Percentiles rank a stretch among this genome's conserved stretches.
These are phyloP conservation scores for Molorchus minor DNA, from an alignment of 2,888 invertebrate genomes.

Conservation along the genomic window DNA sequence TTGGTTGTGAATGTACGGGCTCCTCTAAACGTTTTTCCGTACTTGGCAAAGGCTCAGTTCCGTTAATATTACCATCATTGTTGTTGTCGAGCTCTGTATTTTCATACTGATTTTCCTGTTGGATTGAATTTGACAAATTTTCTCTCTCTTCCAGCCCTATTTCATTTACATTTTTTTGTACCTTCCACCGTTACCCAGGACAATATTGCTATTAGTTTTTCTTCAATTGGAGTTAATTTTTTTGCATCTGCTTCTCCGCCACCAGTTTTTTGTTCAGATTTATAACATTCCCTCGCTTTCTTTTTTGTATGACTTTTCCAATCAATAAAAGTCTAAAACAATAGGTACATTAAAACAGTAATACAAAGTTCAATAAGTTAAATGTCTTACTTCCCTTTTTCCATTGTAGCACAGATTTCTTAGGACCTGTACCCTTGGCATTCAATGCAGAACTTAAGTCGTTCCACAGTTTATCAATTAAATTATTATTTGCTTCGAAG, in stretches of 20 bases:
- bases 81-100: too few relatives aligned
- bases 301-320: constrained; percentile 9
- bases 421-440: not conserved
- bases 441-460: not conserved
- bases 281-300: constrained; percentile 6
- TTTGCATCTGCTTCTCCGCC: not conserved
- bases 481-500: not conserved
- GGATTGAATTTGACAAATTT: too few relatives aligned
- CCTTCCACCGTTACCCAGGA: constrained; percentile 3
- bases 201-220: not conserved
- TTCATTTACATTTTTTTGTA: not conserved
- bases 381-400: not conserved
- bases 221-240: not conserved
- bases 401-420: not conserved
- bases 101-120: too few relatives aligned
- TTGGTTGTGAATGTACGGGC: too few relatives aligned
- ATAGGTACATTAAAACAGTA: not conserved
- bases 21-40: too few relatives aligned
- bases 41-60: too few relatives aligned
- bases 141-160: constrained; percentile 1
- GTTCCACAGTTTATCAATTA: not conserved
- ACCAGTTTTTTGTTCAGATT: constrained; percentile 1
- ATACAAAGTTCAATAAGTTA: not conserved
- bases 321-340: constrained; percentile 3
- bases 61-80: too few relatives aligned